Base-by-base conservation (phyloP, 2,888 invertebrate genomes). In the Thelaira solivaga region DNA sequence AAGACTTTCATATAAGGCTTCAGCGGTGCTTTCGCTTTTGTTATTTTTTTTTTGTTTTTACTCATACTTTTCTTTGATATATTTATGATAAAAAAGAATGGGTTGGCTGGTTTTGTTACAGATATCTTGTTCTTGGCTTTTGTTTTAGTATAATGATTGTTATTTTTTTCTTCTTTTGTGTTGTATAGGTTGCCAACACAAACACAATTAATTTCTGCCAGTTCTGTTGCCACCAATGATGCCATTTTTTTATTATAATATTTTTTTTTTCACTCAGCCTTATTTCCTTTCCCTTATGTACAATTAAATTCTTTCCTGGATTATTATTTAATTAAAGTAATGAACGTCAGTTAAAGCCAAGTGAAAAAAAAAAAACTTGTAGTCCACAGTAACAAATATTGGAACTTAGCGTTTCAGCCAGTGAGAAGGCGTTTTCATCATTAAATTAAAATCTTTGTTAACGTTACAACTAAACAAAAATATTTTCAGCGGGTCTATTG, bases 261-360 rank as follows among this genome's bases (percentile, higher is more conserved):
- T 18, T 31, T 22, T 18, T 3, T 18, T 34, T 20, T 1, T 16
- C 34, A 29, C 34, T 31, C 41, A 31, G 8, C 22, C 49, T 22
- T 20, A 18, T 5, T 18, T 41, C n/a, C 7, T 26, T 39, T 64
- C 64, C 39, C 55, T 18, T 34, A 47, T 47, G 49, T 49, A 49
- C 55, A 69, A 69, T 69, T 69, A 64, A 68, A 64, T 68, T 64
- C 49, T 34, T 67, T 53, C 71, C 65, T 72, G 71, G 71, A 72
- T 77, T 77, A 68, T 68, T 64, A 67, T 73, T 77, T 68, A 73
- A 73, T 77, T 68, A 73, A 73, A 73, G 26, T 77, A 72, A 68
- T 77, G 77, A 68, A 73, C 10, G 67, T 62, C 62, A 57, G 49
- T 39, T 34, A 39, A 62, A 47, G 24, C 39, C 29, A 16, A 59